Conservation (phyloP, 2,797 vertebrate species). For the Enteromius argenteus region DNA sequence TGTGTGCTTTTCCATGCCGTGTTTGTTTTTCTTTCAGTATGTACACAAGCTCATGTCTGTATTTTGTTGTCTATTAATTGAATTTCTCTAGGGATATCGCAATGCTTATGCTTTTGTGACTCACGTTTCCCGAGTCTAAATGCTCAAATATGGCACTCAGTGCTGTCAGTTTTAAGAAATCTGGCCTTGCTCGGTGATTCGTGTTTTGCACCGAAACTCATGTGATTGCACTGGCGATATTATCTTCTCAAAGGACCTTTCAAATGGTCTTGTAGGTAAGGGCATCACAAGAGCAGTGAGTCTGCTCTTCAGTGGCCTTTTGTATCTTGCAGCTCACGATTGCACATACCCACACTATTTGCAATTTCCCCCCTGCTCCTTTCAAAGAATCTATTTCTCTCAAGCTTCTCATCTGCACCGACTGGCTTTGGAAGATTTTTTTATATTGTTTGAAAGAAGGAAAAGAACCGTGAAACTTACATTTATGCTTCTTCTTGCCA, state of each 20-base stretch:
- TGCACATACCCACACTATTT: constrained; percentile 24
- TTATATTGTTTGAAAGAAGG: neutral
- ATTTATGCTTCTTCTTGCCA: constrained; percentile 7
- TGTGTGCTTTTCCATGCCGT: constrained; percentile 28
- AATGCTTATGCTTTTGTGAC: constrained; percentile 6
- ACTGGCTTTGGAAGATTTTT: neutral
- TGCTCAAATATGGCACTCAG: neutral
- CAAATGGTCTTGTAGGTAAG: constrained; percentile 26
- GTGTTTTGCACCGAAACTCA: neutral
- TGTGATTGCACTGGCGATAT: neutral
- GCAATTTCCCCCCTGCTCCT: neutral
- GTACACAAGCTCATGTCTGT: constrained; percentile 23
- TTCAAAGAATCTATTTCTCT: constrained; percentile 1
- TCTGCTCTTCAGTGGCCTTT: constrained; percentile 38
- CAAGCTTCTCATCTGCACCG: neutral
- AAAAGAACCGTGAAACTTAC: neutral
- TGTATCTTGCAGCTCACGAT: neutral
- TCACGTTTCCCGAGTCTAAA: constrained; percentile 30
- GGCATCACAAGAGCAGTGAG: neutral
- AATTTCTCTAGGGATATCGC: neutral
- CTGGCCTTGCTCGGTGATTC: constrained; percentile 7
- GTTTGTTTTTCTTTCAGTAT: constrained; percentile 48
- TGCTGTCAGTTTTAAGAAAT: constrained; percentile 2
- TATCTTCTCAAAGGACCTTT: constrained; percentile 14
- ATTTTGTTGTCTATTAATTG: constrained; percentile 22